Evolutionary conservation across 2,888 invertebrate genomes (phyloP), one percentile per base, ranked within the genome.

Genomic region (Hoplodrina blanda): DNA sequence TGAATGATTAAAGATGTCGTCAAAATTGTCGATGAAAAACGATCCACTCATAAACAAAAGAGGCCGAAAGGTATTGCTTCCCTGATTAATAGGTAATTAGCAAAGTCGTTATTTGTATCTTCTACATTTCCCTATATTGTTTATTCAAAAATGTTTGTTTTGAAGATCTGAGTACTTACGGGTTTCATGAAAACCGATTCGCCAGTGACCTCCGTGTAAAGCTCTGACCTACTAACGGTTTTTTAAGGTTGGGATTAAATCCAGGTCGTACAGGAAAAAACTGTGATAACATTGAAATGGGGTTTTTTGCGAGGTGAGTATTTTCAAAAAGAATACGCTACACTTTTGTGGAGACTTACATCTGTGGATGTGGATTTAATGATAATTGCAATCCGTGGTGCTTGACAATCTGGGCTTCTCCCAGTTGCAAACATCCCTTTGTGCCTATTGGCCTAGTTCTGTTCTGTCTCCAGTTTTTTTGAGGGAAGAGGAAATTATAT

Each of bases 71-170:
- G 67, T 83, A 78, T 83, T 83, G 78, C 84, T 68, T 69, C 54
- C n/a, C 57, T 83, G 84, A 83, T 80, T 72, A 75, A 83, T 85
- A 69, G 71, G 69, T 83, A 85, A 83, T 85, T 85, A 83, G 64
- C 53, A 46, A 56, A 41, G 56, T 64, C 73, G 57, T 82, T 62
- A 75, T 69, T 80, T 69, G 74, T 70, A 57, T 65, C 57, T 46
- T 46, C 54, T 69, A 44, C 50, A 80, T 75, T 68, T 69, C 70
- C 66, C 55, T 52, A 25, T 53, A 62, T 46, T 80, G 62, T 74
- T 69, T 65, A 7, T 62, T 71, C n/a, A 46, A 13, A n/a, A 74
- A 15, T 11, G 17, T 46, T 59, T 78, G 49, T 54, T 67, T 62
- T 15, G 8, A 25, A 52, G n/a, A 30, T 55, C 8, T 3, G 10